Evolutionary conservation across 2,888 invertebrate species (phyloP), one percentile per base, ranked within the genome.

Genomic region (Biston stratarius): DNA sequence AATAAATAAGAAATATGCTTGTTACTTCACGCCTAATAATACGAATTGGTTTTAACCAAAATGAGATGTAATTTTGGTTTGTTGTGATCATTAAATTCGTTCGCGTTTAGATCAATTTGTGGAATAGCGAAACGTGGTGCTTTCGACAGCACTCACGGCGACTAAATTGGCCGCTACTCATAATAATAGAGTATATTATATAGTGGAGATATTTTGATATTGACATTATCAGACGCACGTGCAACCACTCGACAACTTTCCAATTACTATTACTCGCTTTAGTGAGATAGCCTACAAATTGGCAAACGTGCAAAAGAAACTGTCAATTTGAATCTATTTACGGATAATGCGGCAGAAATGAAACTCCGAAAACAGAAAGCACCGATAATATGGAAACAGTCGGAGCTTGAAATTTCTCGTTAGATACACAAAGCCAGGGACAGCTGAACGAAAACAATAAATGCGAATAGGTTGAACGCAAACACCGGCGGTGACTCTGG

Each of bases 281-380:
- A 52, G 61, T 36, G 14, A 49, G 49, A 60, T 67, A 48, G 51
- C 62, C 44, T 49, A 61, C 51, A 64, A 64, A 68, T 67, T 68
- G 61, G 36, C 68, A 59, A 73, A 63, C 64, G 55, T 61, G 60
- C 69, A 65, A 72, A 74, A 73, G 68, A 73, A 73, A 73, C 64
- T 64, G 67, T 44, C 69, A 67, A 70, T 69, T 72, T 61, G 66
- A 69, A 71, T 67, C 68, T 70, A 67, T 73, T 67, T 68, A 69
- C 69, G 69, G 63, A 74, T 71, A 72, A 70, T 68, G 67, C 64
- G 52, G 67, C 65, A 64, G 65, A 73, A 71, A 71, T 71, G 66
- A 74, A 78, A 76, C 74, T 79, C 78, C 75, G 79, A 77, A 80
- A 84, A 80, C 75, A 79, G 81, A 84, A 81, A 82, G 80, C 77